A percentile compares a stretch with the other conserved stretches of the same genome.
phyloP scores from a whole-genome alignment of 2,113 vertebrate genomes.

The Psilopsiagon aurifrons region DNA sequence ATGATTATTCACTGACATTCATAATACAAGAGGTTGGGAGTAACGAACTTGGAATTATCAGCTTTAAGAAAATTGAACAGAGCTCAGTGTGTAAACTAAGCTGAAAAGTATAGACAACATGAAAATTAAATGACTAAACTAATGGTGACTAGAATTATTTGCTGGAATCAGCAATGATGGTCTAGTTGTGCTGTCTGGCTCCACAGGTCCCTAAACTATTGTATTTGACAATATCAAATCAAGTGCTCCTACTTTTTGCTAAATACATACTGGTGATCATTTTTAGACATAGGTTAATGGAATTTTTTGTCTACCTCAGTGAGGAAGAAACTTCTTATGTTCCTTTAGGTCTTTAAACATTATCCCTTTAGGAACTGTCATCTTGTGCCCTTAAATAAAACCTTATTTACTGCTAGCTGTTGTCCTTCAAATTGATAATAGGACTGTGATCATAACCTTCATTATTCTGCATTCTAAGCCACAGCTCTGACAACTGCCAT shows the following conservation, averaged over 20 bases:
- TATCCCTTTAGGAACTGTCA: background rate
- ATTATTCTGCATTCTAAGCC: background rate
- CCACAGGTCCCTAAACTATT: background rate
- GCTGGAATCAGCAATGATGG: background rate
- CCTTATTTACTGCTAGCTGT: background rate
- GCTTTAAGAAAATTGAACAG: background rate
- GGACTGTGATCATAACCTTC: background rate
- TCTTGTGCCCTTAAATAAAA: conserved; percentile 3
- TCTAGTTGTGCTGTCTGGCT: background rate
- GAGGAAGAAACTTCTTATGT: background rate
- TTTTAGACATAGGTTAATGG: background rate
- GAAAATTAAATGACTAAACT: background rate
- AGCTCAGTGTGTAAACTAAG: background rate
- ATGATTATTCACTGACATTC: background rate
- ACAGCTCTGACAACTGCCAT: background rate
- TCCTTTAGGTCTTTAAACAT: background rate
- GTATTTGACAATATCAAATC: background rate
- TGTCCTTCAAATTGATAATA: background rate
- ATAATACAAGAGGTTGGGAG: background rate
- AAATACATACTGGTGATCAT: background rate
- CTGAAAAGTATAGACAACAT: background rate
- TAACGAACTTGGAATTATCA: background rate
- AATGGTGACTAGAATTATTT: background rate
- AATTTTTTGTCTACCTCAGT: background rate
- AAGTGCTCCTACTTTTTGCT: background rate